Conservation (phyloP, 2,888 invertebrate species). For the Platerodrilus igneus region DNA sequence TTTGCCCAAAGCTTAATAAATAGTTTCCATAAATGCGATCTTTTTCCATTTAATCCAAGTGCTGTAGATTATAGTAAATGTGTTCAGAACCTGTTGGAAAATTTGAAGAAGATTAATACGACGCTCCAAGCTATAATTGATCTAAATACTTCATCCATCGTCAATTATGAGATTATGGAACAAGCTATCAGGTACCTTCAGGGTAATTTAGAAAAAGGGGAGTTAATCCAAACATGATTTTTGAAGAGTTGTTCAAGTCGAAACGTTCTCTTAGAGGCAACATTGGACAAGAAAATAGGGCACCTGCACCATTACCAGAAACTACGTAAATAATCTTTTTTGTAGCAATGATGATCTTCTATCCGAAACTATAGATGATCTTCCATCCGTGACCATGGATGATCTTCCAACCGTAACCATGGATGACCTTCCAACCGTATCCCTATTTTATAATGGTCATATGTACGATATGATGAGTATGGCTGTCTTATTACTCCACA, state of each 20-base stretch:
- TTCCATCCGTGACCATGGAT: too few relatives aligned
- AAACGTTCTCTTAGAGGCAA: neutral
- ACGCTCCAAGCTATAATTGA: neutral
- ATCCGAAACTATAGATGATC: too few relatives aligned
- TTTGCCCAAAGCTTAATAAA: constrained; percentile 10
- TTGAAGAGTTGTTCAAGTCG: neutral
- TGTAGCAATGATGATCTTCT: too few relatives aligned
- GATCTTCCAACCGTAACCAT: too few relatives aligned
- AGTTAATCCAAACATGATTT: too few relatives aligned
- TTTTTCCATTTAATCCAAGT: constrained; percentile 12
- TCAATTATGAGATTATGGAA: neutral
- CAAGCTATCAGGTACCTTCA: constrained; percentile 1
- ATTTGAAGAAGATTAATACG: neutral
- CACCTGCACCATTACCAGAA: neutral
- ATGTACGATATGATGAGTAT: constrained; percentile 1
- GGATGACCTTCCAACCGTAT: constrained; percentile 1
- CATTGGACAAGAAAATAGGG: neutral
- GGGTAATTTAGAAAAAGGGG: too few relatives aligned
- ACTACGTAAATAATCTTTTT: too few relatives aligned
- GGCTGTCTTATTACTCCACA: neutral
- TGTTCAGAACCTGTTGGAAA: constrained; percentile 14
- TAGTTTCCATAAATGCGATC: constrained; percentile 14
- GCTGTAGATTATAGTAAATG: constrained; percentile 17
- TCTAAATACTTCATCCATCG: neutral
- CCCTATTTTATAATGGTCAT: constrained; percentile 1